These are phyloP conservation scores for Temnothorax rugatulus DNA, from an alignment of 2,888 invertebrate genomes.

Conservation along the genomic window DNA sequence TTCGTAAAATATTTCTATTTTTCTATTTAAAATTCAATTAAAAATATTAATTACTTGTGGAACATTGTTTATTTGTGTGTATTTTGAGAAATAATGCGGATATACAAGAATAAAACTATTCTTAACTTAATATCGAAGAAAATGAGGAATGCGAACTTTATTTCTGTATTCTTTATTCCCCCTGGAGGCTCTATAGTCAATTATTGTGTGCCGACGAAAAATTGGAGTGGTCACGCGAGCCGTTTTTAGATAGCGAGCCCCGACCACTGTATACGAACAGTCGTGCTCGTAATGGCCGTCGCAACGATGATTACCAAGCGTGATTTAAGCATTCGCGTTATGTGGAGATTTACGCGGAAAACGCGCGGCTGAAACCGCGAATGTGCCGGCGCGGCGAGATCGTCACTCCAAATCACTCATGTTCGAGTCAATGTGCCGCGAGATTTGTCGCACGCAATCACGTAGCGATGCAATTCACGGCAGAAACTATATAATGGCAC, in stretches of 20 bases:
- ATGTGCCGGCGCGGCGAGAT: conserved; percentile 30
- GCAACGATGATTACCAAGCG: conserved; percentile 41
- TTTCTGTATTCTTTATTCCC: neutral
- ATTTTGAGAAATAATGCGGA: neutral
- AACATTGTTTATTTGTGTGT: neutral
- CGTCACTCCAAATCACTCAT: conserved; percentile 49
- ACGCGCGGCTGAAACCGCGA: conserved; percentile 38
- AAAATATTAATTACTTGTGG: neutral
- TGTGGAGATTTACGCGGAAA: conserved; percentile 51
- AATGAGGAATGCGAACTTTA: neutral
- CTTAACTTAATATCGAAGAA: conserved; percentile 18
- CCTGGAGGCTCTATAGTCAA: neutral
- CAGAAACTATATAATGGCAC: conserved; percentile 53
- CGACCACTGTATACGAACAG: conserved; percentile 22
- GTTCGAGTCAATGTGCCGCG: conserved; percentile 52
- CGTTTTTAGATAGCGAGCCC: conserved; percentile 35
- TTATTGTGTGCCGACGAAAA: conserved; percentile 37
- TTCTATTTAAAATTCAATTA: neutral
- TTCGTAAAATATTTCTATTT: neutral
- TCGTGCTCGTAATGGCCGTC: conserved; percentile 39
- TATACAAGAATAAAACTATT: neutral
- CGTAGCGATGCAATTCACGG: conserved; percentile 37
- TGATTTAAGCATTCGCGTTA: conserved; percentile 56
- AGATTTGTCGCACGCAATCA: conserved; percentile 58
- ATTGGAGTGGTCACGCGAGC: conserved; percentile 35